phyloP scores from a whole-genome alignment of 2,113 vertebrate genomes.

The Microtus oregoni region DNA sequence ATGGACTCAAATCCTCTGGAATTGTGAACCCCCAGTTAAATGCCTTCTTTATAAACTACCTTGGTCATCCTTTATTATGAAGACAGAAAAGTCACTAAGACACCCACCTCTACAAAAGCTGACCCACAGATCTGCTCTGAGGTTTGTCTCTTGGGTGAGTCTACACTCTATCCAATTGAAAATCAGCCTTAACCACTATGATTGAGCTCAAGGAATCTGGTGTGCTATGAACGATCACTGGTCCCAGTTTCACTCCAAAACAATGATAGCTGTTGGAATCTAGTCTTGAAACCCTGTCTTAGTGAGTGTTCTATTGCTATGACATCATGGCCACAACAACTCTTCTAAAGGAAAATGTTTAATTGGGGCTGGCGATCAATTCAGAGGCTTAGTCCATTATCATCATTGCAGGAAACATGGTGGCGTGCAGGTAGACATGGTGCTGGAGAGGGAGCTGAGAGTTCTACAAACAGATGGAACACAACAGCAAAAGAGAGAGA shows the following conservation, averaged over 20 bases:
- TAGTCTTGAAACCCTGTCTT: neutral
- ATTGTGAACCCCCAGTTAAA: neutral
- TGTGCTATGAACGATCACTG: neutral
- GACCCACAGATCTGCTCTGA: neutral
- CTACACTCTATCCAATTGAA: neutral
- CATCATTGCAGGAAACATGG: neutral
- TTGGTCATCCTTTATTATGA: neutral
- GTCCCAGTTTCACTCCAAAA: neutral
- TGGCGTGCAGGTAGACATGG: neutral
- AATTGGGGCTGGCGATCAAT: neutral
- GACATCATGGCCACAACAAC: neutral
- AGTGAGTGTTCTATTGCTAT: neutral
- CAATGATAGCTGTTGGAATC: neutral
- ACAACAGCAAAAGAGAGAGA: neutral
- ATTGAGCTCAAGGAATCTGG: neutral
- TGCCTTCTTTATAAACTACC: neutral
- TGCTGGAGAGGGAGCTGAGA: neutral
- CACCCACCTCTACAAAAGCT: neutral
- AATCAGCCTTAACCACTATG: too few species aligned
- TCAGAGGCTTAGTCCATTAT: neutral
- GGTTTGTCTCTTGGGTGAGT: too few species aligned
- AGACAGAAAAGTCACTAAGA: neutral
- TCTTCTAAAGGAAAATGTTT: neutral
- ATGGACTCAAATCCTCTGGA: neutral
- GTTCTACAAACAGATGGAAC: neutral